A percentile compares a stretch with the other conserved stretches of the same genome.
phyloP scores from a whole-genome alignment of 2,888 invertebrate species.

The Hydrotaea diabolus region DNA sequence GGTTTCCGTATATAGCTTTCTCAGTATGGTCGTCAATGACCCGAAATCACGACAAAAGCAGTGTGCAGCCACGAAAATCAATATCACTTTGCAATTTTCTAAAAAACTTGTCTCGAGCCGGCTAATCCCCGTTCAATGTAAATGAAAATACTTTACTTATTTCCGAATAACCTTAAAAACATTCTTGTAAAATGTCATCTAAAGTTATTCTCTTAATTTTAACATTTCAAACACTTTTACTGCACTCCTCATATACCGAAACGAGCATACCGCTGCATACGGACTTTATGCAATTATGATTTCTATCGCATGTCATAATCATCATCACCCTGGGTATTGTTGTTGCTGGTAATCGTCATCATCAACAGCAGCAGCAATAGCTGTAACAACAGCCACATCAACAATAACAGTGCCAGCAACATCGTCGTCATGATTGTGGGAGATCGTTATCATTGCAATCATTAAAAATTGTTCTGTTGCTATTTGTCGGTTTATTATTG shows the following conservation, averaged over 20 bases:
- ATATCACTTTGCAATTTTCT: too few relatives aligned
- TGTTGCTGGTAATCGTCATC: conserved; percentile 27
- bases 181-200: too few relatives aligned
- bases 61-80: too few relatives aligned
- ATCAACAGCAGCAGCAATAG: conserved; percentile 32
- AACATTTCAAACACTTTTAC: neutral
- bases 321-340: conserved; percentile 33
- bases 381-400: neutral
- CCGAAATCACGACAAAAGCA: too few relatives aligned
- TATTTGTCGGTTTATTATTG: conserved; percentile 35
- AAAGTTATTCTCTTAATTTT: too few relatives aligned
- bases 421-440: neutral
- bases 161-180: too few relatives aligned
- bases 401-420: neutral
- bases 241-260: neutral
- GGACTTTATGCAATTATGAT: conserved; percentile 48
- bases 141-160: too few relatives aligned
- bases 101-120: too few relatives aligned
- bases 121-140: too few relatives aligned
- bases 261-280: conserved; percentile 28
- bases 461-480: conserved; percentile 47
- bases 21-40: too few relatives aligned
- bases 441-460: conserved; percentile 47
- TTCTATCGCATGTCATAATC: conserved; percentile 42
- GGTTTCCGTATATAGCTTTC: too few relatives aligned